A percentile compares a stretch with the other conserved stretches of the same genome.
These are phyloP conservation scores for Troglohyphantes excavatus DNA, from an alignment of 2,888 invertebrate species.

Conservation along the genomic window DNA sequence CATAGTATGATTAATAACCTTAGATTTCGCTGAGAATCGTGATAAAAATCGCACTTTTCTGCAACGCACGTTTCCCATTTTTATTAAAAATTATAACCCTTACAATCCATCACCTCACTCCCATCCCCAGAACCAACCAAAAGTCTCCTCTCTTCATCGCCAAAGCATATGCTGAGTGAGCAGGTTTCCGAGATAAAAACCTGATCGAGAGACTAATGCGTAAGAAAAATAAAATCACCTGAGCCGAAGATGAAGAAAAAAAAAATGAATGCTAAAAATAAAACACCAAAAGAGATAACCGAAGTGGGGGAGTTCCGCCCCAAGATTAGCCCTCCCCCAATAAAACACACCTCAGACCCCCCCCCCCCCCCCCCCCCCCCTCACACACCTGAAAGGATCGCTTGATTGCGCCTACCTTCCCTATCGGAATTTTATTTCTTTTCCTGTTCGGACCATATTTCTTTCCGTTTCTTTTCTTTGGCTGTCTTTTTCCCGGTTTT, in stretches of 20 bases:
- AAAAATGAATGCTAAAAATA: no score
- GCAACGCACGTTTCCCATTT: no score
- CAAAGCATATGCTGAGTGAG: conserved; percentile 26
- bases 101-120: neutral
- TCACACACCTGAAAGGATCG: conserved; percentile 56
- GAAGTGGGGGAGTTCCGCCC: neutral
- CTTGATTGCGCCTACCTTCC: conserved; percentile 67
- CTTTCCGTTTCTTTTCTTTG: conserved; percentile 29
- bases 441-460: conserved; percentile 19
- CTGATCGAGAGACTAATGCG: neutral
- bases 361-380: no score
- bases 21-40: no score
- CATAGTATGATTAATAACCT: no score
- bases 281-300: conserved; percentile 13
- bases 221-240: conserved; percentile 27
- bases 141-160: neutral
- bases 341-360: conserved; percentile 57
- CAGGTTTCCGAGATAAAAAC: neutral
- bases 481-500: conserved; percentile 46
- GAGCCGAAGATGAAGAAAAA: neutral
- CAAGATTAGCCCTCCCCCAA: conserved; percentile 46
- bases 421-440: conserved; percentile 37
- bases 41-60: no score
- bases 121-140: neutral
- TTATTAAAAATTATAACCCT: no score